phyloP scores from a whole-genome alignment of 1,140 invertebrate genomes.

The Drosophila setifemur region DNA sequence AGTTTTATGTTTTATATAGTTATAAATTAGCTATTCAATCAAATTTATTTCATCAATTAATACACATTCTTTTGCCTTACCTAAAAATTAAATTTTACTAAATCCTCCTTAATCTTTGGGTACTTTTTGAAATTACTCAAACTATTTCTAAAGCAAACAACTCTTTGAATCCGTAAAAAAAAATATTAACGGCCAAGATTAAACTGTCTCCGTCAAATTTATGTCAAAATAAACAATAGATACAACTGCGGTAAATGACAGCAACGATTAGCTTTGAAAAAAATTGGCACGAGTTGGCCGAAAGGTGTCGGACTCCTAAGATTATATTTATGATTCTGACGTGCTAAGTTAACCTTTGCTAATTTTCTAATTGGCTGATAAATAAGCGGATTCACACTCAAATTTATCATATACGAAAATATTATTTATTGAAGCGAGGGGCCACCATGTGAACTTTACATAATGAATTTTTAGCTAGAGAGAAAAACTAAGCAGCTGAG shows the following conservation, averaged over 20 bases:
- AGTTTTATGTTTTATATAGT: too few species aligned
- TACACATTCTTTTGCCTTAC: not conserved
- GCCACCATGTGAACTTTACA: constrained; percentile 43
- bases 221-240: constrained; percentile 74
- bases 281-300: constrained; percentile 52
- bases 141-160: constrained; percentile 35
- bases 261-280: constrained; percentile 54
- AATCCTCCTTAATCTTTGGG: not conserved
- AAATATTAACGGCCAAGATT: constrained; percentile 56
- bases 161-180: not conserved
- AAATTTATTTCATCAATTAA: not conserved
- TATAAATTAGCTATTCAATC: too few species aligned
- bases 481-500: not conserved
- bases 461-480: constrained; percentile 33
- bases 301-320: constrained; percentile 17
- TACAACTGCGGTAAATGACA: constrained; percentile 48
- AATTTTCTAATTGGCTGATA: constrained; percentile 74
- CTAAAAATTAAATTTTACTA: not conserved
- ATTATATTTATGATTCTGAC: constrained; percentile 25
- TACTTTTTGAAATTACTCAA: constrained; percentile 8
- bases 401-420: constrained; percentile 53
- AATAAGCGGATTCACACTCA: constrained; percentile 51
- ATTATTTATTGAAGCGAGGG: constrained; percentile 57
- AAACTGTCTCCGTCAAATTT: constrained; percentile 65
- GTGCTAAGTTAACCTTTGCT: constrained; percentile 50